Base-by-base conservation (phyloP, 92 coral and sea anemone species). In the Zoanthus gigantus region DNA sequence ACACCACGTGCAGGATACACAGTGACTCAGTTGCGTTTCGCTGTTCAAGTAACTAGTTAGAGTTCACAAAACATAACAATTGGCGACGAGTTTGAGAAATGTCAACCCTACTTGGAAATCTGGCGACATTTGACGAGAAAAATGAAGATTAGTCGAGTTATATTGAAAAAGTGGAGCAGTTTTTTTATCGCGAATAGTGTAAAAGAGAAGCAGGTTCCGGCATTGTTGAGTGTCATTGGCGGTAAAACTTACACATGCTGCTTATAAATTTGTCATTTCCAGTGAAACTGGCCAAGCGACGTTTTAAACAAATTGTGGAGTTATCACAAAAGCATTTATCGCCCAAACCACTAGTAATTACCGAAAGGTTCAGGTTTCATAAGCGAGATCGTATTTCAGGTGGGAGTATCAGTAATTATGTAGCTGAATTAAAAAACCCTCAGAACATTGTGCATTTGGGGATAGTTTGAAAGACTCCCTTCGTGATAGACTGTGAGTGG, bases 291-390 rank as follows among this genome's bases (percentile, higher is more conserved):
- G 76, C 90, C 77, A 58, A 45, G 12, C 74, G 75, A 63, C 52
- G 86, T 63, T 79, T 92, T 74, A 52, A 85, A 28, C 77, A 72
- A 42, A 84, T 88, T 58, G 80, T 87, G 12, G 84, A 81, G 69
- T 66, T 75, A 17, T 79, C 89, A 23, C 90, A 83, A 85, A 79
- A 86, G 18, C 95, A 92, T 82, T 72, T 86, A 12, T 82, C 86
- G 42, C 95, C 93, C 6, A 90, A 90, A 87, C 91, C 93, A 82
- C 78, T 92, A 74, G 83, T 87, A 7, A 83, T 90, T 28, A 88
- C 91, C 71, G 93, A 92, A 78, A 76, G 95, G 54, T 92, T 90
- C 73, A 80, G 91, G 46, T 90, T 92, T 79, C 90, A 92, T 65
- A 87, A 74, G 74, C 42, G 95, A 18, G 78, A 90, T 57, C 93